Conservation (phyloP, 2,113 vertebrate species). For the Nematolebias whitei region DNA sequence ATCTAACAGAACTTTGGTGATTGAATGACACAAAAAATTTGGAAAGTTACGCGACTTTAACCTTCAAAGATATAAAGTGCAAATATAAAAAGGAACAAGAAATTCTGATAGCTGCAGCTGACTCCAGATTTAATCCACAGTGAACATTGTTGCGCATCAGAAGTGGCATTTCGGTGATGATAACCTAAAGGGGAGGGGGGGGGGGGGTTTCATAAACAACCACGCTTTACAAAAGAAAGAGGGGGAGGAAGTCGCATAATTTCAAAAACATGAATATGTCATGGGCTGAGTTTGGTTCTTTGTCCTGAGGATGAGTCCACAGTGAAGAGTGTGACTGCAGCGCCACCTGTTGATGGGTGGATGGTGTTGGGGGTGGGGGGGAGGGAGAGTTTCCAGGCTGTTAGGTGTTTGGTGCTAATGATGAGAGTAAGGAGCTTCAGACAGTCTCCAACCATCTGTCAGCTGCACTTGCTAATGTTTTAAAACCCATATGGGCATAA, state of each 20-base stretch:
- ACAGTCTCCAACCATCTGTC: slow-evolving; percentile 25
- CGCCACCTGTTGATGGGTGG: slow-evolving; percentile 65
- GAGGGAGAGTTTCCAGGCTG: background rate
- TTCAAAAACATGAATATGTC: slow-evolving; percentile 15
- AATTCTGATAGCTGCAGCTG: background rate
- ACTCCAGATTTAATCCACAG: background rate
- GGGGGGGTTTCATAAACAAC: background rate
- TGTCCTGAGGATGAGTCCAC: slow-evolving; percentile 31
- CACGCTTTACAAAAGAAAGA: background rate
- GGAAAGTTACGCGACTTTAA: background rate
- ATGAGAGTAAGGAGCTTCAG: slow-evolving; percentile 16
- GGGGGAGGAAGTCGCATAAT: slow-evolving; percentile 2
- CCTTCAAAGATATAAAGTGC: background rate
- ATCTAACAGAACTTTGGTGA: background rate
- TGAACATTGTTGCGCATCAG: background rate
- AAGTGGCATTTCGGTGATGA: slow-evolving; percentile 27
- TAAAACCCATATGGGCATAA: background rate
- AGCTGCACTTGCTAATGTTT: slow-evolving; percentile 20
- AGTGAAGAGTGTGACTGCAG: slow-evolving; percentile 53
- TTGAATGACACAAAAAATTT: background rate
- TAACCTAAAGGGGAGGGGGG: slow-evolving; percentile 2
- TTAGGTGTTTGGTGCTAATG: slow-evolving; percentile 23
- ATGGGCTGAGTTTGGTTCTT: slow-evolving; percentile 39
- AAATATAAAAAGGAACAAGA: background rate
- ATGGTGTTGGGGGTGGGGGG: background rate